phyloP scores from a whole-genome alignment of 2,888 invertebrate genomes.

The Leucophenga montana region DNA sequence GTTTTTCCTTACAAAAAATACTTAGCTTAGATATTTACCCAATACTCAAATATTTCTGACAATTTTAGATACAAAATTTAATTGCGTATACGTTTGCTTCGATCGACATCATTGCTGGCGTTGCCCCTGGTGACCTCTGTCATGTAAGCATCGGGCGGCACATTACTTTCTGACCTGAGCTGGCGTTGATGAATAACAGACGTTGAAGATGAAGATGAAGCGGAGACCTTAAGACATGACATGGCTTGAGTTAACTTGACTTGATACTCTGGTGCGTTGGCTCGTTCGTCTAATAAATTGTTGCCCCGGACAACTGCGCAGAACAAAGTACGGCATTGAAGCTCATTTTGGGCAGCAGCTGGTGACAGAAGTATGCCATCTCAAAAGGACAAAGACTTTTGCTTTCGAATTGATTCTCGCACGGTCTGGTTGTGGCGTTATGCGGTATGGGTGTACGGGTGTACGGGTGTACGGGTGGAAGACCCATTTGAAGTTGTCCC shows the following conservation, averaged over 20 bases:
- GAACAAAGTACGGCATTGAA: background rate
- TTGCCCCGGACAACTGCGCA: constrained; percentile 52
- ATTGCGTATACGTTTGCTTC: constrained; percentile 25
- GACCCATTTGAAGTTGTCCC: too few species aligned
- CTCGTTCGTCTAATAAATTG: constrained; percentile 54
- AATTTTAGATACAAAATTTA: constrained; percentile 27
- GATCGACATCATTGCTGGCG: background rate
- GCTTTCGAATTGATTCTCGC: too few species aligned
- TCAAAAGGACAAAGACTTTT: background rate
- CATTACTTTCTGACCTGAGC: background rate
- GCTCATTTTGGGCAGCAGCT: too few species aligned
- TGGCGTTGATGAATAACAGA: background rate
- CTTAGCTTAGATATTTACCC: too few species aligned
- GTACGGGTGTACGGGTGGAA: background rate
- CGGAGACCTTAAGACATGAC: constrained; percentile 20
- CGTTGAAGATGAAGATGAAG: background rate
- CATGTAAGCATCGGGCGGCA: constrained; percentile 11
- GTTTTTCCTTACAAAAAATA: background rate
- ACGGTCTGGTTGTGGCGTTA: background rate
- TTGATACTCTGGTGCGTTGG: constrained; percentile 5
- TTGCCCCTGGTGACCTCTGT: constrained; percentile 21
- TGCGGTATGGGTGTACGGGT: background rate
- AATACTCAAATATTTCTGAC: constrained; percentile 14
- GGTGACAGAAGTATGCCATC: background rate
- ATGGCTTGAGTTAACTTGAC: constrained; percentile 8